A percentile compares a stretch with the other conserved stretches of the same genome.
phyloP scores from a whole-genome alignment of 1,140 invertebrate species.

The Homalodisca vitripennis region DNA sequence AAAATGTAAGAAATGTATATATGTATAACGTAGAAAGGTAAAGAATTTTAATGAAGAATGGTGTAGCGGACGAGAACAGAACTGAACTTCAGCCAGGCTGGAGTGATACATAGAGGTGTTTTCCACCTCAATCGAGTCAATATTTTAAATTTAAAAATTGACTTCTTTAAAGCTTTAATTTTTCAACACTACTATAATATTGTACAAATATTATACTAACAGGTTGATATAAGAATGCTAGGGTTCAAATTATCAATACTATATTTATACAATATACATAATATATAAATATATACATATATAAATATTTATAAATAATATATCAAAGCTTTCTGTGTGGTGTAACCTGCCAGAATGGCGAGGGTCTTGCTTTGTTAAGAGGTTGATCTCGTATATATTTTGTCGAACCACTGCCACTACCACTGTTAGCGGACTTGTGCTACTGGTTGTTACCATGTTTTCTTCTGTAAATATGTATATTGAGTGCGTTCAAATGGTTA shows the following conservation, averaged over 20 bases:
- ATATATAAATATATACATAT: conserved; percentile 34
- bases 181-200: conserved; percentile 33
- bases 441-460: no score
- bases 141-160: conserved; percentile 35
- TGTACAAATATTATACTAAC: conserved; percentile 36
- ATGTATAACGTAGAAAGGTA: no score
- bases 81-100: conserved; percentile 20
- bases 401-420: conserved; percentile 31
- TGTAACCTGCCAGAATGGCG: background rate
- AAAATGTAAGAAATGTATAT: conserved; percentile 3
- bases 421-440: background rate
- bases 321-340: conserved; percentile 35
- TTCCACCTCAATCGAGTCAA: conserved; percentile 31
- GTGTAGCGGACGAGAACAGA: background rate
- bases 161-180: conserved; percentile 41
- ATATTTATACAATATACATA: conserved; percentile 38
- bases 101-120: conserved; percentile 34
- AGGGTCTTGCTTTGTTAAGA: background rate
- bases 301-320: conserved; percentile 33
- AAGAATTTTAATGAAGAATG: background rate
- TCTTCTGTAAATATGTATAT: no score
- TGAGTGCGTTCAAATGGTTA: no score
- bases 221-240: conserved; percentile 39
- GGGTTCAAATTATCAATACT: conserved; percentile 37
- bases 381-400: background rate